phyloP scores from a whole-genome alignment of 2,113 vertebrate genomes.

The Pseudorasbora parva region DNA sequence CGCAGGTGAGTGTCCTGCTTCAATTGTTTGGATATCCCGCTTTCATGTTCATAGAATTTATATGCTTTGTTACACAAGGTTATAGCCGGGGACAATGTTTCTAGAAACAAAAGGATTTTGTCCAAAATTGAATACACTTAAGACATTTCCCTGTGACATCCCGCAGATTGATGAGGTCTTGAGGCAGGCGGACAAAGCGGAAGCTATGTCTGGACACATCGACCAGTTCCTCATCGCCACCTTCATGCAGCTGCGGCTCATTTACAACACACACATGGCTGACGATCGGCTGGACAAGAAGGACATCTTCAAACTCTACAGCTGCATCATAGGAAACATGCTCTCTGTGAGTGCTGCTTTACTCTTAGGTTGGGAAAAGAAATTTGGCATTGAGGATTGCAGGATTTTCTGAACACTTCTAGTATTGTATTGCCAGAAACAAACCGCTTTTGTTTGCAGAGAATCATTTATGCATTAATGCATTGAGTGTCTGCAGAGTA shows the following conservation, averaged over 20 bases:
- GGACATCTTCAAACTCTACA: constrained; percentile 95
- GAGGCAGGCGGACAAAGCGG: constrained; percentile 94
- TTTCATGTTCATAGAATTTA: no score
- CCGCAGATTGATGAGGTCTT: constrained; percentile 94
- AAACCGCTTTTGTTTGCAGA: neutral
- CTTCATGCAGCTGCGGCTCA: constrained; percentile 94
- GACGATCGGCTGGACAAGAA: constrained; percentile 93
- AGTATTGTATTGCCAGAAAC: neutral
- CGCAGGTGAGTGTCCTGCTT: constrained; percentile 81
- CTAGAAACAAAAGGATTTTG: no score
- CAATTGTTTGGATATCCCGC: neutral
- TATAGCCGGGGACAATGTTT: neutral
- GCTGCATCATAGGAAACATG: constrained; percentile 98
- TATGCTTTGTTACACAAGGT: neutral
- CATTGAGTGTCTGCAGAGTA: neutral
- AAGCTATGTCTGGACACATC: constrained; percentile 98
- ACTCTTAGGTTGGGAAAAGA: neutral
- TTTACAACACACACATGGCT: constrained; percentile 95
- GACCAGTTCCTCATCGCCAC: constrained; percentile 98
- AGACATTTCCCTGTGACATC: neutral
- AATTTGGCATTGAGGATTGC: neutral
- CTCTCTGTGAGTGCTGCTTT: constrained; percentile 85
- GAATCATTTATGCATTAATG: neutral
- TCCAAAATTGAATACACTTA: neutral
- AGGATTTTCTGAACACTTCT: neutral